phyloP scores from a whole-genome alignment of 2,113 vertebrate species.

The Trachemys scripta region DNA sequence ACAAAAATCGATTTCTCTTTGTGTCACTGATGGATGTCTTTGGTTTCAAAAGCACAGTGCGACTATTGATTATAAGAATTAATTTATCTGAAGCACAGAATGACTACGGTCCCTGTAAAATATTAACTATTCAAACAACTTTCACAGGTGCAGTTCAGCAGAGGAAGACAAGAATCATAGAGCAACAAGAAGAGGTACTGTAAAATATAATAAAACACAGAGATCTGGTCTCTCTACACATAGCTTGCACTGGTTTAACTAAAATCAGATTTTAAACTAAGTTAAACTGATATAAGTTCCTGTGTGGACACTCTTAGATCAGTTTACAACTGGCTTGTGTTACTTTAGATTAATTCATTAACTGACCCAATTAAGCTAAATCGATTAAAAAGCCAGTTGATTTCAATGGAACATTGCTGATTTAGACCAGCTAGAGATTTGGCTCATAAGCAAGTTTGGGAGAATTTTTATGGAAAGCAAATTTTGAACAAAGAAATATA shows the following conservation, averaged over 20 bases:
- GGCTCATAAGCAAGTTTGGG: background rate
- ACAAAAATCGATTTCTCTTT: background rate
- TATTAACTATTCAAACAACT: background rate
- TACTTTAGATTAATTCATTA: background rate
- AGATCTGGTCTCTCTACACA: background rate
- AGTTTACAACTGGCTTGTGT: background rate
- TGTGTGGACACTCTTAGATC: background rate
- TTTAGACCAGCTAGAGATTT: background rate
- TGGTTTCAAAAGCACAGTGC: background rate
- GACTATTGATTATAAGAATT: background rate
- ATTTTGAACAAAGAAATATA: background rate
- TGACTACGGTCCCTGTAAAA: background rate
- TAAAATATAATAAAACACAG: background rate
- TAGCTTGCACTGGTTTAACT: background rate
- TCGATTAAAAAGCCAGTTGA: background rate
- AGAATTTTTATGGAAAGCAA: background rate
- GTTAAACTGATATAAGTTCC: background rate
- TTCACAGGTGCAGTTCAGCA: background rate
- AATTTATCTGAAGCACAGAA: background rate
- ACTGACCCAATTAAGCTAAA: background rate
- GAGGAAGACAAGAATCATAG: background rate
- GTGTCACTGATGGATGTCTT: background rate
- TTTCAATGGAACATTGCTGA: background rate
- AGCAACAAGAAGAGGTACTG: background rate
- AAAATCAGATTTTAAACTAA: background rate